Evolutionary conservation across 2,797 vertebrate species (phyloP).

Genomic region (Chromis chromis): DNA sequence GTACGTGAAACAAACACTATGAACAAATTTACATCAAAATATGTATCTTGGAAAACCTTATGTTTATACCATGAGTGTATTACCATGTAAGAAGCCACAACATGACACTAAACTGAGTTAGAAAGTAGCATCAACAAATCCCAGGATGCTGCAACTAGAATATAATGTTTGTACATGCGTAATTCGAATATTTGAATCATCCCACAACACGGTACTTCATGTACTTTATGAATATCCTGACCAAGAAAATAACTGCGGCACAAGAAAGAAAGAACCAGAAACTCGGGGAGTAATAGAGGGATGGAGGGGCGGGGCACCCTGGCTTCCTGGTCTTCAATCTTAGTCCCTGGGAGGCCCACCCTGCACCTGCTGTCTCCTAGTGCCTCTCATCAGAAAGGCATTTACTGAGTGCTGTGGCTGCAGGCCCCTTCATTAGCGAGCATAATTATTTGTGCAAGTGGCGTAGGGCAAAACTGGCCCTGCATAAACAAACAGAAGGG

Average conservation of each 20-base stretch:
- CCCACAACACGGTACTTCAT: not conserved
- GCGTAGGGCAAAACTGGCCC: slow-evolving; percentile 98
- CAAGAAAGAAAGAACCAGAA: slow-evolving; percentile 26
- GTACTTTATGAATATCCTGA: not conserved
- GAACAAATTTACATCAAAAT: slow-evolving; percentile 33
- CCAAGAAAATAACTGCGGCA: not conserved
- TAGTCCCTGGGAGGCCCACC: slow-evolving; percentile 98
- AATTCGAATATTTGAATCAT: not conserved
- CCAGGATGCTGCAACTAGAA: slow-evolving; percentile 7
- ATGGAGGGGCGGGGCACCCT: slow-evolving; percentile 61
- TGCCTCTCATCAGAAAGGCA: slow-evolving; percentile 99
- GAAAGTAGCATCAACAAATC: slow-evolving; percentile 15
- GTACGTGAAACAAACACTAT: slow-evolving; percentile 18
- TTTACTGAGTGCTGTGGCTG: slow-evolving; percentile 95
- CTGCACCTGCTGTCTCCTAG: slow-evolving; percentile 98
- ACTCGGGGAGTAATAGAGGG: slow-evolving; percentile 50
- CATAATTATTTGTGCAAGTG: slow-evolving; percentile 99
- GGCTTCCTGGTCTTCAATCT: slow-evolving; percentile 94
- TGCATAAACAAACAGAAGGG: slow-evolving; percentile 99
- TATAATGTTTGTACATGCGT: slow-evolving; percentile 11
- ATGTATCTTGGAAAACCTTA: slow-evolving; percentile 8
- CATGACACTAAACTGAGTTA: slow-evolving; percentile 10
- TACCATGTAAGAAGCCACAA: slow-evolving; percentile 8
- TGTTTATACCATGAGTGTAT: slow-evolving; percentile 8
- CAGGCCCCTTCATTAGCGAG: slow-evolving; percentile 99